Conservation (phyloP, 2,113 vertebrate genomes). For the Corythoichthys haematopterus region DNA sequence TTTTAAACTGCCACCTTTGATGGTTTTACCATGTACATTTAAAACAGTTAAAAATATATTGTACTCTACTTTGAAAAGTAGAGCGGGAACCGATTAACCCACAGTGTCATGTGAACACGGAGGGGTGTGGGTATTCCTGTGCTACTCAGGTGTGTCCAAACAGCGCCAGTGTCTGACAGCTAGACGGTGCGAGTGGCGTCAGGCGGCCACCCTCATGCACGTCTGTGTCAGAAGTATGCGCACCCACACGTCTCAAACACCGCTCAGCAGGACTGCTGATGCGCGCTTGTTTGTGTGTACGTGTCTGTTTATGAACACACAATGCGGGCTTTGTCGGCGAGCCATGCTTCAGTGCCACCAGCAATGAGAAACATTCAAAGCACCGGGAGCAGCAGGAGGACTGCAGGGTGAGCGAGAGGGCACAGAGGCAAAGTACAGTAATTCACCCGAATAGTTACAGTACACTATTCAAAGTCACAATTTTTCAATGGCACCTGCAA, state of each 20-base stretch:
- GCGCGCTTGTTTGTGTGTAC: slow-evolving; percentile 49
- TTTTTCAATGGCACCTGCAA: background rate
- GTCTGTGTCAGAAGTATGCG: slow-evolving; percentile 45
- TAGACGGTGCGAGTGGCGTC: slow-evolving; percentile 78
- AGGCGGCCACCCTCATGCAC: slow-evolving; percentile 64
- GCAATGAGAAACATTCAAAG: slow-evolving; percentile 65
- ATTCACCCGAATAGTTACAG: background rate
- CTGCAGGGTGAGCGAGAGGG: slow-evolving; percentile 32
- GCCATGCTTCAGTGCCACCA: slow-evolving; percentile 52
- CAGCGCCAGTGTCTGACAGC: slow-evolving; percentile 74
- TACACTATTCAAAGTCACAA: background rate
- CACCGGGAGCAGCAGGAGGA: slow-evolving; percentile 10
- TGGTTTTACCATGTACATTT: background rate
- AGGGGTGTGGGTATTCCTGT: slow-evolving; percentile 68
- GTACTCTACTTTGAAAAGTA: background rate
- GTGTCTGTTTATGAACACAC: slow-evolving; percentile 55
- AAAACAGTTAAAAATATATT: background rate
- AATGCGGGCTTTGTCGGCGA: slow-evolving; percentile 61
- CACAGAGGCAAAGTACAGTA: slow-evolving; percentile 12
- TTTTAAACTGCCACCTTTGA: no score
- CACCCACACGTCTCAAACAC: slow-evolving; percentile 27
- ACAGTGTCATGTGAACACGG: slow-evolving; percentile 20
- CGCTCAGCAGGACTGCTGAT: slow-evolving; percentile 26
- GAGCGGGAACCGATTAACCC: background rate
- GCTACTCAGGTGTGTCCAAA: slow-evolving; percentile 78